Percentiles rank a stretch among this genome's conserved stretches.
Evolutionary conservation across 2,113 vertebrate species (phyloP).

Genomic region (Motacilla alba): DNA sequence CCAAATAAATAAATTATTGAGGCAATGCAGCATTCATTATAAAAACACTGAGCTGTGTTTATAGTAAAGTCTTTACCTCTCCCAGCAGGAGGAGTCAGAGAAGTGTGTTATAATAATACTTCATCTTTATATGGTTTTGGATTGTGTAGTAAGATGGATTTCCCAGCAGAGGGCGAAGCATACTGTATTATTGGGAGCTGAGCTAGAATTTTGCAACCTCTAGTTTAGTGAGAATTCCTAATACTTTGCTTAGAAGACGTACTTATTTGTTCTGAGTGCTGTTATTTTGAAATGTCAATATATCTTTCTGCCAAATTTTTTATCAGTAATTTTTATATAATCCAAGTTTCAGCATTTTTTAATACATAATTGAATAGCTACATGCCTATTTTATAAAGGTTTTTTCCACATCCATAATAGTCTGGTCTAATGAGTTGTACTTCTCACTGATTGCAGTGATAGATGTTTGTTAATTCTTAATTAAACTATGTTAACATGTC

Average conservation of each 20-base stretch:
- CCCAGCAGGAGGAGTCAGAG: constrained; percentile 19
- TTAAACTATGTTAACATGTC: background rate
- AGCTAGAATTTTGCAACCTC: background rate
- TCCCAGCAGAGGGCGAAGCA: constrained; percentile 54
- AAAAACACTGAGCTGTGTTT: background rate
- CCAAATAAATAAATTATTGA: background rate
- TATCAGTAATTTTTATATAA: background rate
- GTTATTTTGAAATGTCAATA: background rate
- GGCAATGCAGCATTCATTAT: background rate
- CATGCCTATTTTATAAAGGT: background rate
- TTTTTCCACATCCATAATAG: background rate
- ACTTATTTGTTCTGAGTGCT: background rate
- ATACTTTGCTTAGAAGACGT: background rate
- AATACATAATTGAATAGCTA: background rate
- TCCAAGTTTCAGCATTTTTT: background rate
- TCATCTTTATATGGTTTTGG: background rate
- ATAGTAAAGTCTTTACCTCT: background rate
- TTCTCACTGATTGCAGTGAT: constrained; percentile 18
- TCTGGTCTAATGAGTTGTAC: constrained; percentile 21
- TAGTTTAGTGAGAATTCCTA: background rate
- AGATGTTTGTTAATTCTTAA: constrained; percentile 11
- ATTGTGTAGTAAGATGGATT: background rate
- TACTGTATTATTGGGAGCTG: background rate
- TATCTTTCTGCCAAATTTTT: background rate
- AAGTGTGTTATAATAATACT: background rate